Base-by-base conservation (phyloP, 2,888 invertebrate species). In the Exephanes ischioxanthus region DNA sequence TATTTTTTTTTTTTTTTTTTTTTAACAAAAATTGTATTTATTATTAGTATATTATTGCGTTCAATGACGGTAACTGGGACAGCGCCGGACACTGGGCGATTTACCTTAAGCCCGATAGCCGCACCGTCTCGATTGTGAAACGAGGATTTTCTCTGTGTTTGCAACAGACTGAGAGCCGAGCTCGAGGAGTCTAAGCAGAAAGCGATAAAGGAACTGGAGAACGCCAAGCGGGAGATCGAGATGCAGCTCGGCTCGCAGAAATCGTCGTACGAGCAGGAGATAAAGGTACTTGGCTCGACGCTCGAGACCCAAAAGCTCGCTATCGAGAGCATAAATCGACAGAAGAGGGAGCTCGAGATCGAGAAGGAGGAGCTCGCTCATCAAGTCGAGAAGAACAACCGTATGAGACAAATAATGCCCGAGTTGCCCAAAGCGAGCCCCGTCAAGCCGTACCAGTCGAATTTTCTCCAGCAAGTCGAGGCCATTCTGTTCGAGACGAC, bases 401-500 rank as follows among this genome's bases (percentile, higher is more conserved):
- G 94, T 93, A 93, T 94, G 93, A 87, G 94, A 94, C 91, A 94
- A 68, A 91, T 95, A n/a, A 93, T 95, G 89, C 92, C 94, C 58
- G 94, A 94, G n/a, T 93, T 94, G 61, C 89, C 89, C 11, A 90
- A 93, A 53, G 88, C 94, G 1, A 66, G 41, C 16, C 91, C 89
- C 73, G 86, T 95, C 16, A 94, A 94, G 0, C 94, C 95, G 0
- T 95, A 95, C 87, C 92, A 93, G 86, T 94, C 95, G 1, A 95
- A 95, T 89, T 95, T 95, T 89, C 90, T 95, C 26, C 93, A 95
- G 91, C 95, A 95, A 89, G 90, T 95, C 1, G 94, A 95, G 90
- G 94, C 92, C 75, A 94, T 95, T 77, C 90, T 95, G 48, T 94
- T 92, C 45, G 93, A 92, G 81, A 92, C 90, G n/a, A 92, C 93